phyloP scores from a whole-genome alignment of 2,888 invertebrate species.

The Caenorhabditis panamensis region DNA sequence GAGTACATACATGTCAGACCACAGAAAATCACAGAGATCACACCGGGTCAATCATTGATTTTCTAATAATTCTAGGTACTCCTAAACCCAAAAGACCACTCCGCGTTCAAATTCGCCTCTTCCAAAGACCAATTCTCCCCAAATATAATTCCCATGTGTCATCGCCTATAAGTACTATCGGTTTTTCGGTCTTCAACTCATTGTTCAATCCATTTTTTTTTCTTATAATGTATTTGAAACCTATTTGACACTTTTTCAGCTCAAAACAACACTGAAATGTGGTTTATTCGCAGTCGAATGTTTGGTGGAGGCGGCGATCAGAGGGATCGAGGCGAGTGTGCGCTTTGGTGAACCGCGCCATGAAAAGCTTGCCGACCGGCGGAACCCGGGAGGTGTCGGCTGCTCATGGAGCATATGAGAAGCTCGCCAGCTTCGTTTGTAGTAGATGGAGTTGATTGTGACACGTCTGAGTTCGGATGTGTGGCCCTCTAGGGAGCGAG shows the following conservation, averaged over 20 bases:
- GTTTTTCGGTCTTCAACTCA: background rate
- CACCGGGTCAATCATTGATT: constrained; percentile 2
- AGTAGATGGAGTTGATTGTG: too few species aligned
- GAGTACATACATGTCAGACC: too few species aligned
- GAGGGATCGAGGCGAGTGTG: constrained; percentile 21
- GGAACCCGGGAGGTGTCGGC: background rate
- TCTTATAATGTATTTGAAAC: background rate
- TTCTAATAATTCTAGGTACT: too few species aligned
- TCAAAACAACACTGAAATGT: constrained; percentile 8
- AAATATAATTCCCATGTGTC: background rate
- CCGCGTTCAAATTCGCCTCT: background rate
- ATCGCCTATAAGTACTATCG: background rate
- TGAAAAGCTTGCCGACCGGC: background rate
- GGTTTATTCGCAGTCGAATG: constrained; percentile 43
- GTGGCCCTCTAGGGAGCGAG: too few species aligned
- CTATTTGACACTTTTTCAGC: too few species aligned
- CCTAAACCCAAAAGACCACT: constrained; percentile 13
- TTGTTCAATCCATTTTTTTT: background rate
- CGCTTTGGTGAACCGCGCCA: background rate
- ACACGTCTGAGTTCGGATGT: too few species aligned
- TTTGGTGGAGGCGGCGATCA: constrained; percentile 43
- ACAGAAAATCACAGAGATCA: too few species aligned
- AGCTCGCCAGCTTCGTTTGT: too few species aligned
- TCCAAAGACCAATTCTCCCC: background rate
- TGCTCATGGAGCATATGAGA: too few species aligned